These are phyloP conservation scores for Rallus limicola DNA, from an alignment of 2,113 vertebrate species.

Conservation along the genomic window DNA sequence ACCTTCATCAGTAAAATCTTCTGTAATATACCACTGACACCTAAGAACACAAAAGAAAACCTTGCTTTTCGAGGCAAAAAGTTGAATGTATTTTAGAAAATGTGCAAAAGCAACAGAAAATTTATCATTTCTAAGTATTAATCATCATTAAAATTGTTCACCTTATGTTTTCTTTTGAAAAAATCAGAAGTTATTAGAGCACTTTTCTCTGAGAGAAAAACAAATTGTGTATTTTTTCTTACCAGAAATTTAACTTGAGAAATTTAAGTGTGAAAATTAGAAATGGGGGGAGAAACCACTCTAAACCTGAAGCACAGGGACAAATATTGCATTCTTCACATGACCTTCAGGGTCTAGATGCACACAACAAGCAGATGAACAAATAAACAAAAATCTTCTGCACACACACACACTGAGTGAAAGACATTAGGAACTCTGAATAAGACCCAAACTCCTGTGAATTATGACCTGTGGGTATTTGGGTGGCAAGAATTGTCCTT, in stretches of 20 bases:
- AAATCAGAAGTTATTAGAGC: not conserved
- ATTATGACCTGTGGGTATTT: not conserved
- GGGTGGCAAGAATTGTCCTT: not conserved
- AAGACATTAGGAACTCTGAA: not conserved
- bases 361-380: not conserved
- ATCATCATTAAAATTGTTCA: not conserved
- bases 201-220: not conserved
- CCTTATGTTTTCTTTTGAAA: not conserved
- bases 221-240: not conserved
- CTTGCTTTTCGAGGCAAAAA: not conserved
- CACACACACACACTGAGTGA: not conserved
- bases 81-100: not conserved
- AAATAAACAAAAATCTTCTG: not conserved
- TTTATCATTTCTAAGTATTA: not conserved
- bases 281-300: not conserved
- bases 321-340: not conserved
- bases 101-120: not conserved
- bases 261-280: not conserved
- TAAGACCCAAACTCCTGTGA: accelerated
- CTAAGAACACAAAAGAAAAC: slow-evolving; percentile 27
- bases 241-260: not conserved
- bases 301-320: not conserved
- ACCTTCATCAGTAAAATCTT: slow-evolving; percentile 46
- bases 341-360: not conserved
- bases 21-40: slow-evolving; percentile 29